Percentiles rank a stretch among this genome's conserved stretches.
These are phyloP conservation scores for Salmo trutta DNA, from an alignment of 2,797 vertebrate species.

Conservation along the genomic window DNA sequence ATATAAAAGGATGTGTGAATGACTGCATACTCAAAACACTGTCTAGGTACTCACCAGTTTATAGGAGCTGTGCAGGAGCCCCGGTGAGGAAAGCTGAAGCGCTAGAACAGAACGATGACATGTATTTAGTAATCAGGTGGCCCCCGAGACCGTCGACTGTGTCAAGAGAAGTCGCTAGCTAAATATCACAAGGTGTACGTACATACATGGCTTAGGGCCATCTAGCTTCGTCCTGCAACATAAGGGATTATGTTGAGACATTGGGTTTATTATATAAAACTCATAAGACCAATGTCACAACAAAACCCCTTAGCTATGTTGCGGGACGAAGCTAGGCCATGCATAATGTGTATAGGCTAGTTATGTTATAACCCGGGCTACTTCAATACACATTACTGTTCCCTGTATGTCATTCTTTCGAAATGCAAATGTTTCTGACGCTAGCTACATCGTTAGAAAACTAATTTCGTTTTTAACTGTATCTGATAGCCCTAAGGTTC, in stretches of 20 bases:
- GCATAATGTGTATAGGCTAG: no score
- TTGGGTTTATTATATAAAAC: no score
- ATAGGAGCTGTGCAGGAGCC: slow-evolving; percentile 70
- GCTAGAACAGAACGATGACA: slow-evolving; percentile 49
- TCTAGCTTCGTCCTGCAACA: no score
- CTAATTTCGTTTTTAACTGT: background rate
- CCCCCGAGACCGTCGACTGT: background rate
- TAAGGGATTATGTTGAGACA: no score
- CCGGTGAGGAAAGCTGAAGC: slow-evolving; percentile 67
- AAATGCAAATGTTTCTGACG: background rate
- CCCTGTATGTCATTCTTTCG: background rate
- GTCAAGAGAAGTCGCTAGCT: no score
- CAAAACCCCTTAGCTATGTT: background rate
- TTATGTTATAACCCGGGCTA: background rate
- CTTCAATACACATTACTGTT: background rate
- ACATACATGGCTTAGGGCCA: no score
- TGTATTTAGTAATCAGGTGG: background rate
- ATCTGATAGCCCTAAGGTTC: background rate
- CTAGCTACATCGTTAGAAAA: background rate
- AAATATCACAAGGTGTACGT: no score
- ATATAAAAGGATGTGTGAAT: background rate
- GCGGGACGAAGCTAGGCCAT: background rate
- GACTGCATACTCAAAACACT: background rate
- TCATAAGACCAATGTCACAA: background rate
- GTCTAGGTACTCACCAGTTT: slow-evolving; percentile 64